Percentiles rank a stretch among this genome's conserved stretches.
phyloP scores from a whole-genome alignment of 2,113 vertebrate species.

The Phrynosoma blainvillii region DNA sequence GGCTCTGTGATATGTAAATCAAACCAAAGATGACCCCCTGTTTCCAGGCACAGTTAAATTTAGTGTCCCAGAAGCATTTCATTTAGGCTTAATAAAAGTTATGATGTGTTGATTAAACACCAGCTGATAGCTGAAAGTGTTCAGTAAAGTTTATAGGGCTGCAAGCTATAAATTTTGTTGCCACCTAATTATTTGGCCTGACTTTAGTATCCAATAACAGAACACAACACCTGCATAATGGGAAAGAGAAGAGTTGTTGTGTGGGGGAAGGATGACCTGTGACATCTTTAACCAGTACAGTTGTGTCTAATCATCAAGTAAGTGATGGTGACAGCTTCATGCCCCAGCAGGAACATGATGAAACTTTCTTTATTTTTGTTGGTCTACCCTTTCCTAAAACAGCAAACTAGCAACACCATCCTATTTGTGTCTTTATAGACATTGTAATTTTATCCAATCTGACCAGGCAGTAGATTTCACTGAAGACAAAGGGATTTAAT shows the following conservation, averaged over 20 bases:
- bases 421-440: not conserved
- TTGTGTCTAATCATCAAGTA: constrained; percentile 5
- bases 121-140: constrained; percentile 67
- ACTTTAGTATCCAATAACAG: constrained; percentile 59
- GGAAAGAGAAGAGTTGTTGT: constrained; percentile 24
- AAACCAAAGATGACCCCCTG: constrained; percentile 56
- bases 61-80: constrained; percentile 72
- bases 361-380: constrained; percentile 6
- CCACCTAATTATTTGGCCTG: constrained; percentile 70
- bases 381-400: not conserved
- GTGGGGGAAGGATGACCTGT: not conserved
- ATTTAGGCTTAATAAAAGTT: constrained; percentile 76
- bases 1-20: constrained; percentile 71
- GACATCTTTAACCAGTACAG: not conserved
- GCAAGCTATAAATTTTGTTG: constrained; percentile 65
- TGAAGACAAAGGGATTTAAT: not conserved
- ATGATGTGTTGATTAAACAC: constrained; percentile 76
- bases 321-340: not conserved
- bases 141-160: constrained; percentile 68
- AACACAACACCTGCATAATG: constrained; percentile 41
- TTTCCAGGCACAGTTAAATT: constrained; percentile 72
- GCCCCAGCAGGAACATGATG: not conserved
- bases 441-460: not conserved
- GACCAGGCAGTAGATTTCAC: not conserved
- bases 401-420: not conserved